A percentile compares a stretch with the other conserved stretches of the same genome.
Evolutionary conservation across 2,888 invertebrate species (phyloP).

Genomic region (Trisateles emortualis): DNA sequence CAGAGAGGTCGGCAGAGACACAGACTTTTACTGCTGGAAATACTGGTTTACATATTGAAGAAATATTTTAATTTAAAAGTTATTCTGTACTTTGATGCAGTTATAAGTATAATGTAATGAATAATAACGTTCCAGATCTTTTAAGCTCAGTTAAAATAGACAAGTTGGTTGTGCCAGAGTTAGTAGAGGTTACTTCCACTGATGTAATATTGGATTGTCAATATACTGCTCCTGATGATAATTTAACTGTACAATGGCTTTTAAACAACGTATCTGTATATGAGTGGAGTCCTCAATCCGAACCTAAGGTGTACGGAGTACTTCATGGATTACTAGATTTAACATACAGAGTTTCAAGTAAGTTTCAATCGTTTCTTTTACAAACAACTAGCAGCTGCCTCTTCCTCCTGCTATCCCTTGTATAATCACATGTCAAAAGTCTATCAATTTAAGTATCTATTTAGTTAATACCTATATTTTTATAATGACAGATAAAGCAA

Average conservation of each 20-base stretch:
- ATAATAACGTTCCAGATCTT: constrained; percentile 33
- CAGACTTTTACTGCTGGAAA: too few relatives aligned
- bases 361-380: too few relatives aligned
- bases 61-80: too few relatives aligned
- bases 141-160: constrained; percentile 53
- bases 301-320: constrained; percentile 41
- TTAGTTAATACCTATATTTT: too few relatives aligned
- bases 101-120: not conserved
- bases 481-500: not conserved
- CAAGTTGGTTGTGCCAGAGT: constrained; percentile 52
- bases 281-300: constrained; percentile 46
- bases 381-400: too few relatives aligned
- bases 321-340: constrained; percentile 47
- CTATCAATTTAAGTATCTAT: too few relatives aligned
- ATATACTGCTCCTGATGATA: constrained; percentile 43
- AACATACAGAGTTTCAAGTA: constrained; percentile 42
- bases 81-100: too few relatives aligned
- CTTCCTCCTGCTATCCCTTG: too few relatives aligned
- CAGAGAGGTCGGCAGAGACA: too few relatives aligned
- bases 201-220: constrained; percentile 51
- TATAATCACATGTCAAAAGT: too few relatives aligned
- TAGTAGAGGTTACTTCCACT: constrained; percentile 45
- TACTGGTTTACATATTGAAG: too few relatives aligned
- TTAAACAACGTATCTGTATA: constrained; percentile 49
- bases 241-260: constrained; percentile 52